Base-by-base conservation (phyloP, 2,888 invertebrate genomes). In the Habroteleia sp. region DNA sequence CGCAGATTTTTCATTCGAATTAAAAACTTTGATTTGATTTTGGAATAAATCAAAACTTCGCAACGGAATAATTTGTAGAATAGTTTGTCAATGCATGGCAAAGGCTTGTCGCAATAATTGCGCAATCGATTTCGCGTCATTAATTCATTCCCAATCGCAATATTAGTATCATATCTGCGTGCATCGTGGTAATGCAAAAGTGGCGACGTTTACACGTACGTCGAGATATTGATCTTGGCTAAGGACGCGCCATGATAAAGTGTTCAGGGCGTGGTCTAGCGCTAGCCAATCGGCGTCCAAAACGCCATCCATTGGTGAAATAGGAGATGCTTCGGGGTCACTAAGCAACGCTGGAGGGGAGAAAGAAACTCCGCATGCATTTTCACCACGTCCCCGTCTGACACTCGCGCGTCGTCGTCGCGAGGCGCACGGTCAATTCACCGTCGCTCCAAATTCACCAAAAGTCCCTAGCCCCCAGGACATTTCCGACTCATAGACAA, bases 151-250 rank as follows among this genome's bases (percentile, higher is more conserved):
- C 23, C 35, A 48, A 50, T 52, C n/a, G 35, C 72, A 58, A 65
- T 72, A 72, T 58, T 37, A 63, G 65, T 72, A 58, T 72, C 58
- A 63, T 58, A 72, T 58, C 44, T 44, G 65, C 50, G 60, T 65
- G 65, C 58, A 65, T 37, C 58, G 60, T 17, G 60, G 54, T 54
- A 62, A 62, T 54, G 65, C 39, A 66, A 75, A 71, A 65, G 71
- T 69, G 56, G 48, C 50, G 56, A 54, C 71, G 56, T 66, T 72
- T 72, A 60, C 71, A 71, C 65, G 72, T 72, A 52, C 52, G 46
- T 62, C 50, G 71, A 69, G 77, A 77, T 80, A 80, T 81, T 81
- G 80, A 81, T 80, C 77, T 71, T 62, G 7, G 71, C 13, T 31
- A 66, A 14, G 50, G 35, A 74, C 79, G 58, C 81, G 80, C 80